Base-by-base conservation (phyloP, 2,797 vertebrate genomes). In the Sparidentex hasta region DNA sequence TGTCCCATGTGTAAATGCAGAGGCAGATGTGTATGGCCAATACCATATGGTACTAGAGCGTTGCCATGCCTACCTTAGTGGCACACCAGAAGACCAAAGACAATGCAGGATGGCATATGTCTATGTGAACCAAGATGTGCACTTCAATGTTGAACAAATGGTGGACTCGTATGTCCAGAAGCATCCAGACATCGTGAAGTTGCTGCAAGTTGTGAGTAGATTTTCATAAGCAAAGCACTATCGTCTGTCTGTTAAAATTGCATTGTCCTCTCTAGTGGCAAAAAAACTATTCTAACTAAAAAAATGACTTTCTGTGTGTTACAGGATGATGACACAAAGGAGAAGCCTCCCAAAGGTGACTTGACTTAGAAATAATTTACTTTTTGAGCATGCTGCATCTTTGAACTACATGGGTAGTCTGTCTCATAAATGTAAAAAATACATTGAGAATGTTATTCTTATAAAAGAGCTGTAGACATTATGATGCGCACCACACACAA, bases 91-190 rank as follows among this genome's bases (percentile, higher is more conserved):
- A 38, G 95, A 97, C 66, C 96, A 97, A 69, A 94, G 98, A 83
- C 96, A 95, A 0, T 97, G 95, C 92, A 97, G 96, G 87, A 93
- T 97, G 82, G 98, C 98, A 12, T 95, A 98, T 82, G 93, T 99
- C 63, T 98, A 97, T 43, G 97, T 99, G 70, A 99, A 98, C 93
- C 96, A 98, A 88, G 98, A 99, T 64, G 97, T 97, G 74, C 98
- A 99, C 88, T 96, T 99, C 61, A 97, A 93, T 81, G 95, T 98
- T 21, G 98, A 99, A 80, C 95, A 98, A 85, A 98, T 99, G 98
- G 97, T 98, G 58, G 97, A 99, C 33, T 96, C 96, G 0, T 99
- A 97, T 20, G 95, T 96, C 65, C 96, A 97, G 85, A 96, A 97
- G 50, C 97, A 97, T 81, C 96, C 97, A 4, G 96, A 96, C 70